Percentiles rank a stretch among this genome's conserved stretches.
These are phyloP conservation scores for Euwallacea fornicatus DNA, from an alignment of 1,140 invertebrate genomes.

Conservation along the genomic window DNA sequence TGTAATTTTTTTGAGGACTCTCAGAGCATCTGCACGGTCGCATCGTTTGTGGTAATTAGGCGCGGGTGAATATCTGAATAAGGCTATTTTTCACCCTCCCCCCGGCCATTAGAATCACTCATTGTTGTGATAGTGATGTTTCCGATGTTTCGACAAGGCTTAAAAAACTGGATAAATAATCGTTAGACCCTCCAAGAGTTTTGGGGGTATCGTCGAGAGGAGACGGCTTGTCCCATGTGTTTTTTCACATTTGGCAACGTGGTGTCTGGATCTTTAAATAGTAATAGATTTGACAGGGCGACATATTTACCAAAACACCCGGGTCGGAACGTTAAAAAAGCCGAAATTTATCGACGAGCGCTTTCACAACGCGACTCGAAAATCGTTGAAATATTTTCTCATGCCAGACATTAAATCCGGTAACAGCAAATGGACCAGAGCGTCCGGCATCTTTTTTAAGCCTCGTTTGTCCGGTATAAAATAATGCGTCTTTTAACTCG, in stretches of 20 bases:
- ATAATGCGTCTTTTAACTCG: slow-evolving; percentile 24
- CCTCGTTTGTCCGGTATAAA: slow-evolving; percentile 25
- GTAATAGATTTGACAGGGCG: slow-evolving; percentile 40
- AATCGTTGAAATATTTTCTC: slow-evolving; percentile 36
- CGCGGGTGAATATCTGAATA: slow-evolving; percentile 25
- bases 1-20: slow-evolving; percentile 8
- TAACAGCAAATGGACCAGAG: slow-evolving; percentile 29
- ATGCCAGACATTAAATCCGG: slow-evolving; percentile 29
- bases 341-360: slow-evolving; percentile 28
- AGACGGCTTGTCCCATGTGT: slow-evolving; percentile 23
- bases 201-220: slow-evolving; percentile 12
- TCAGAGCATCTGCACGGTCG: slow-evolving; percentile 16
- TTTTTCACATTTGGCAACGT: slow-evolving; percentile 44
- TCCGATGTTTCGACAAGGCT: slow-evolving; percentile 16
- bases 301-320: slow-evolving; percentile 38
- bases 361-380: slow-evolving; percentile 34
- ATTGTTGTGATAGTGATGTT: slow-evolving; percentile 19
- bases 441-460: slow-evolving; percentile 26
- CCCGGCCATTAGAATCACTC: slow-evolving; percentile 24
- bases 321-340: slow-evolving; percentile 29
- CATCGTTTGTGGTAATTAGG: too few species aligned
- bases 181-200: slow-evolving; percentile 3
- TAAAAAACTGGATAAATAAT: slow-evolving; percentile 15
- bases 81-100: slow-evolving; percentile 13
- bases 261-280: slow-evolving; percentile 45